Evolutionary conservation across 2,888 invertebrate species (phyloP), one percentile per base, ranked within the genome.

Genomic region (Plusia festucae): DNA sequence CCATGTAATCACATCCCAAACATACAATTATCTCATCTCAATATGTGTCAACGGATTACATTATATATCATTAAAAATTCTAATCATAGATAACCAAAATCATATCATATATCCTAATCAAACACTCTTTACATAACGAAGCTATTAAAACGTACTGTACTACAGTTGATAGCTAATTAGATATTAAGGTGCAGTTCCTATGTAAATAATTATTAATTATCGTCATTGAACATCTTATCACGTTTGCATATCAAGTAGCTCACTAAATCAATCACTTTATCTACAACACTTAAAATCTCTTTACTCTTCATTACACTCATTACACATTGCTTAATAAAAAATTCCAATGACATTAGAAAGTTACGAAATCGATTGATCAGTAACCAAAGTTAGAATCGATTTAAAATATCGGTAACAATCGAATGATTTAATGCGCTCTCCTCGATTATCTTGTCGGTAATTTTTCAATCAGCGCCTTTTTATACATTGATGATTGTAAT

Each of bases 401-500:
- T 69, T 40, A 60, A 70, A 40, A 66, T 52, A 52, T 67, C 58
- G 53, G 53, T 69, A 66, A 68, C 68, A 62, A 65, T 62, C 68
- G 53, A n/a, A 79, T 68, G 72, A 76, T 78, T 79, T 69, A 78
- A 76, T 44, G 61, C 44, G 7, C 59, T 52, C 58, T 64, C 40
- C 7, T 58, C 65, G 63, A 78, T 73, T 70, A 73, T 61, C 64
- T 59, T 68, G 76, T 78, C 52, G 62, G 72, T 70, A 69, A 76
- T 82, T 79, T 78, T 81, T 81, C 82, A 78, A 79, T 81, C 82
- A 73, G 59, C 66, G 64, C 70, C 59, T 62, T 56, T 65, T 67
- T 52, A 46, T 64, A 46, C 30, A 59, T 18, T 60, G 18, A 62
- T 27, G 55, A 44, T 61, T 65, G 64, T 57, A 63, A 68, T 70